A percentile compares a stretch with the other conserved stretches of the same genome.
phyloP scores from a whole-genome alignment of 2,797 vertebrate genomes.

The Sparidentex hasta region DNA sequence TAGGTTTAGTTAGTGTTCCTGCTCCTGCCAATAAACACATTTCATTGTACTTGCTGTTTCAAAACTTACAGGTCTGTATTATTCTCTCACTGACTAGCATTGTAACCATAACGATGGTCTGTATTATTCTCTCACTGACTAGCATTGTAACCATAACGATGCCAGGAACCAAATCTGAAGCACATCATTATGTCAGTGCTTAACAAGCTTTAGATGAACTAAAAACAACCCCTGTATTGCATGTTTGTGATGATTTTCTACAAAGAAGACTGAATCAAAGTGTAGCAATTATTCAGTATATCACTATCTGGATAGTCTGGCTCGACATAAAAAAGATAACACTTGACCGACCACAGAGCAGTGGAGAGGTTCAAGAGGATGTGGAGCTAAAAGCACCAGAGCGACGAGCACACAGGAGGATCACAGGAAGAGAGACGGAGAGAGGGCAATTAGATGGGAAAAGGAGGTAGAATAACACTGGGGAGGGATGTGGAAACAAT shows the following conservation, averaged over 20 bases:
- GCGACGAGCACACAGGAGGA: not conserved
- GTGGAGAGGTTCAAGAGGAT: constrained; percentile 24
- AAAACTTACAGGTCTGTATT: not conserved
- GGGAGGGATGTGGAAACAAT: not conserved
- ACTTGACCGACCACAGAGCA: not conserved
- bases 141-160: constrained; percentile 11
- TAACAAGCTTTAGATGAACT: not conserved
- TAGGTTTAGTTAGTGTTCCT: not conserved
- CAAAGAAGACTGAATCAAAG: not conserved
- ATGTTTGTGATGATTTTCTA: constrained; percentile 1
- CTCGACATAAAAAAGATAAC: constrained; percentile 6
- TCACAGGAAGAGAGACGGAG: not conserved
- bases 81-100: not conserved
- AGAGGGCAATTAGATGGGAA: not conserved
- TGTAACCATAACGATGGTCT: too few relatives aligned
- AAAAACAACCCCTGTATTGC: not conserved
- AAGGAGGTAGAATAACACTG: not conserved
- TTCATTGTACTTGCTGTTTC: not conserved
- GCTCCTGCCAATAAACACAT: not conserved
- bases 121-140: not conserved
- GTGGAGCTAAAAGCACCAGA: not conserved
- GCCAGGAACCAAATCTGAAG: not conserved
- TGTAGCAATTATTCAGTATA: not conserved
- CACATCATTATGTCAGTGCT: not conserved
- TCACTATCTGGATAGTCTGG: constrained; percentile 1